Evolutionary conservation across 2,888 invertebrate species (phyloP).

Genomic region (Vanessa cardui): DNA sequence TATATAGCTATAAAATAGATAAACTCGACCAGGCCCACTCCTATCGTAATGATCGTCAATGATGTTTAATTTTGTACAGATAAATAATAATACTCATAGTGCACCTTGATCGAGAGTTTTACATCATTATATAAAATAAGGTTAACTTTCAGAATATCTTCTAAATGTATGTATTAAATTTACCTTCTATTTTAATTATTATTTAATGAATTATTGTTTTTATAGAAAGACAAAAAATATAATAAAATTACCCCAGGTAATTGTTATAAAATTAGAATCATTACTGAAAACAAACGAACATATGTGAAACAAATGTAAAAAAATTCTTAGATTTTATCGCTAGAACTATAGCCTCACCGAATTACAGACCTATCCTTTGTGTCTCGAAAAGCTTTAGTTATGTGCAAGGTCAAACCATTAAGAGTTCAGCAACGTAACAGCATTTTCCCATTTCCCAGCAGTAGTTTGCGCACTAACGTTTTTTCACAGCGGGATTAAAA

Average conservation of each 20-base stretch:
- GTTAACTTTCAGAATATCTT: neutral
- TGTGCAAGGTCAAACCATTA: constrained; percentile 40
- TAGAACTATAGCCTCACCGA: neutral
- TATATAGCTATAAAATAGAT: neutral
- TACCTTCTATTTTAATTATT: too few species aligned
- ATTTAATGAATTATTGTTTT: too few species aligned
- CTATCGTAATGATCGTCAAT: neutral
- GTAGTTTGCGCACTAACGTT: constrained; percentile 42
- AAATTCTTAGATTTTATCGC: neutral
- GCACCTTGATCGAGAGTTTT: too few species aligned
- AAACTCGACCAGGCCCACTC: neutral
- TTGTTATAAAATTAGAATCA: too few species aligned
- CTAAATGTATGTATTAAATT: neutral
- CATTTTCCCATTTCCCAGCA: constrained; percentile 61
- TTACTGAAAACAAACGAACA: neutral
- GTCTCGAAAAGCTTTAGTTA: constrained; percentile 37
- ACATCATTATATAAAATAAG: neutral
- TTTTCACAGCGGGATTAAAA: constrained; percentile 44
- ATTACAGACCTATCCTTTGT: constrained; percentile 18
- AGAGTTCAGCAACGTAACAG: constrained; percentile 56
- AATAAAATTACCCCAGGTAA: too few species aligned
- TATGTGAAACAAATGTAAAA: neutral
- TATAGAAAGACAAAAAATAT: too few species aligned
- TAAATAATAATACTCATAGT: too few species aligned
- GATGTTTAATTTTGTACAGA: constrained; percentile 18